Base-by-base conservation (phyloP, 2,113 vertebrate species). In the Aptenodytes patagonicus region DNA sequence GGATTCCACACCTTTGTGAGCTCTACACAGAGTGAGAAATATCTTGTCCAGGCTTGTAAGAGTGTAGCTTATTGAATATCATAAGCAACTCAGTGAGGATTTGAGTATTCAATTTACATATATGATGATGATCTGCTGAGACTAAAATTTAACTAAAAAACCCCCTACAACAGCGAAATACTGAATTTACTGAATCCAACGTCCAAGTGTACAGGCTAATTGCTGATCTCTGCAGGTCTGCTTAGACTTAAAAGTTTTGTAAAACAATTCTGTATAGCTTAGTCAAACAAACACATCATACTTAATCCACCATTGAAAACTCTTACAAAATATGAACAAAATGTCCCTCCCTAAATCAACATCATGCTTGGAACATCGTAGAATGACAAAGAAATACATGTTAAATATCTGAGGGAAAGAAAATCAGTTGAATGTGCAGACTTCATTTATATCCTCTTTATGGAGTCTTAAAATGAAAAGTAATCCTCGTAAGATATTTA, bases 1-100 rank as follows among this genome's bases (percentile, higher is more conserved):
- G 62, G 70, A 95, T 89, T 95, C 73, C 70, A 91, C 87, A 94
- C 66, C 46, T 96, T 20, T 38, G 57, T 32, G 49, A 95, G 54
- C 40, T 83, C 76, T 51, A 81, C 42, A 78, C 13, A 86, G 64
- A 89, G 62, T n/a, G 52, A 91, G 66, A 95, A 94, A 14, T 77
- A 76, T 47, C 91, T 66, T 95, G 91, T 58, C 73, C 84, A 90
- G 75, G 70, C 94, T 92, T 90, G 70, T 38, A 77, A 29, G n/a
- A 78, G 38, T 17, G 17, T 5, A 70, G 77, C 44, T 96, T 62
- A 83, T 8, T 42, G 93, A 93, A 46, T 55, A 93, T n/a, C 62
- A 36, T 25, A 89, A 87, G 52, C 65, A 95, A 54, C 46, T 58
- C 57, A 25, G 52, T 26, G 28, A 90, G 70, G 84, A 94, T 69